A percentile compares a stretch with the other conserved stretches of the same genome.
Conservation (phyloP, 2,888 invertebrate species). For the Scaptomyza reducta region DNA sequence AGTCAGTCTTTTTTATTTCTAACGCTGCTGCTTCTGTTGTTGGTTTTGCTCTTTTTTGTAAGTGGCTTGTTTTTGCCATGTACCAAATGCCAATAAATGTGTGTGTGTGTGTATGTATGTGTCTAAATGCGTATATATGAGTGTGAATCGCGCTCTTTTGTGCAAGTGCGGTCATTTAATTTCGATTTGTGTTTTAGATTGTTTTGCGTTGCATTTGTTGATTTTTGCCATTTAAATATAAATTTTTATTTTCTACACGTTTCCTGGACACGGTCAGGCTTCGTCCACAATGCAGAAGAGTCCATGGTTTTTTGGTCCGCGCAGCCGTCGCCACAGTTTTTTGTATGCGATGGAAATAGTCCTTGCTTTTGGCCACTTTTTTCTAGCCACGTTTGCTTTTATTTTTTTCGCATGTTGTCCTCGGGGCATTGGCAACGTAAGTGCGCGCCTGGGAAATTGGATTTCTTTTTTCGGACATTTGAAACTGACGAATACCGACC, state of each 20-base stretch:
- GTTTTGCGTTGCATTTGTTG: slow-evolving; percentile 80
- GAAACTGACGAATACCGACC: slow-evolving; percentile 60
- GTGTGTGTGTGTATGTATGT: slow-evolving; percentile 27
- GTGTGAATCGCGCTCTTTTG: slow-evolving; percentile 63
- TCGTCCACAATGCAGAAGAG: slow-evolving; percentile 4
- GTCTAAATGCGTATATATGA: slow-evolving; percentile 37
- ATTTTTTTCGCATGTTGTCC: slow-evolving; percentile 61
- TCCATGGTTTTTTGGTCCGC: slow-evolving; percentile 21
- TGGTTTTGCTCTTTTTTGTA: slow-evolving; percentile 23
- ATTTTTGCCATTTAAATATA: slow-evolving; percentile 79
- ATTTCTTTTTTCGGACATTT: slow-evolving; percentile 74
- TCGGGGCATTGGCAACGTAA: slow-evolving; percentile 62
- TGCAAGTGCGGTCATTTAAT: slow-evolving; percentile 83
- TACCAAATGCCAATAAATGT: slow-evolving; percentile 30
- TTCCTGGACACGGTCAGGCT: slow-evolving; percentile 55
- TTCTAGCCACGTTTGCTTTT: slow-evolving; percentile 12
- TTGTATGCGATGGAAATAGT: slow-evolving; percentile 31
- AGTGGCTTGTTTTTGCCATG: slow-evolving; percentile 66
- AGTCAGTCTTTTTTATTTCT: slow-evolving; percentile 55
- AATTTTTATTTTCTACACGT: slow-evolving; percentile 79
- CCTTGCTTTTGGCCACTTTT: slow-evolving; percentile 12
- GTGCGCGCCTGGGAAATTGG: slow-evolving; percentile 71
- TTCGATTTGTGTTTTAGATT: slow-evolving; percentile 83
- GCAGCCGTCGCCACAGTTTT: slow-evolving; percentile 56
- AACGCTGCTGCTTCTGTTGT: background rate